A percentile compares a stretch with the other conserved stretches of the same genome.
Evolutionary conservation across 2,797 vertebrate genomes (phyloP).

Genomic region (Alosa sapidissima): DNA sequence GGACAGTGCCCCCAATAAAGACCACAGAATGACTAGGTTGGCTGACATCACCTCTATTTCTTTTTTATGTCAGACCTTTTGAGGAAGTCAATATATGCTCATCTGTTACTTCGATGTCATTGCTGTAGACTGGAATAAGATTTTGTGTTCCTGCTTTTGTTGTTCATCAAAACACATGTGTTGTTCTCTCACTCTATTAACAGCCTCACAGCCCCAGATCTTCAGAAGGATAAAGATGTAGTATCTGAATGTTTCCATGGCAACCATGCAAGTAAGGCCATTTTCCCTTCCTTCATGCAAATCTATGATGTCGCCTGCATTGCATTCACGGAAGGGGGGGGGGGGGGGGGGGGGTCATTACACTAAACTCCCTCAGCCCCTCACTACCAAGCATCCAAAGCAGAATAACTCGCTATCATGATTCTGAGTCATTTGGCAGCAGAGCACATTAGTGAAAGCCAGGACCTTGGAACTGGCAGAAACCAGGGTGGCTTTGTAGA

Average conservation of each 20-base stretch:
- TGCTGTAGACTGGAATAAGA: not conserved
- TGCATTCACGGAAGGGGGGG: not conserved
- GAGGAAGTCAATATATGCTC: no score
- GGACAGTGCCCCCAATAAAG: no score
- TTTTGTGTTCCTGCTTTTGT: not conserved
- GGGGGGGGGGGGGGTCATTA: not conserved
- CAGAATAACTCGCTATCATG: not conserved
- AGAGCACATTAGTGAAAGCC: not conserved
- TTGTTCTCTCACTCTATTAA: no score
- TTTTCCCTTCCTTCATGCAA: constrained; percentile 14
- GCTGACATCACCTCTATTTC: no score
- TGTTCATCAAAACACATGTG: not conserved
- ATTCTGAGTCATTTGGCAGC: not conserved
- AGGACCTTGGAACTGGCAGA: not conserved
- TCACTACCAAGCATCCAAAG: not conserved
- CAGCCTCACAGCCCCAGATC: not conserved
- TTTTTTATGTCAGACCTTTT: no score
- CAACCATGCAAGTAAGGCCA: constrained; percentile 1
- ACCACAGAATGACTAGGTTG: no score
- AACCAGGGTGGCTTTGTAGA: not conserved
- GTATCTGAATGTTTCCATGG: constrained; percentile 14
- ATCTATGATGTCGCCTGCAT: not conserved
- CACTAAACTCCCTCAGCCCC: not conserved
- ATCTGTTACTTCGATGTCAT: not conserved
- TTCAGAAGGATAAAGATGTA: not conserved